phyloP scores from a whole-genome alignment of 2,888 invertebrate species.

The Elegia similella region DNA sequence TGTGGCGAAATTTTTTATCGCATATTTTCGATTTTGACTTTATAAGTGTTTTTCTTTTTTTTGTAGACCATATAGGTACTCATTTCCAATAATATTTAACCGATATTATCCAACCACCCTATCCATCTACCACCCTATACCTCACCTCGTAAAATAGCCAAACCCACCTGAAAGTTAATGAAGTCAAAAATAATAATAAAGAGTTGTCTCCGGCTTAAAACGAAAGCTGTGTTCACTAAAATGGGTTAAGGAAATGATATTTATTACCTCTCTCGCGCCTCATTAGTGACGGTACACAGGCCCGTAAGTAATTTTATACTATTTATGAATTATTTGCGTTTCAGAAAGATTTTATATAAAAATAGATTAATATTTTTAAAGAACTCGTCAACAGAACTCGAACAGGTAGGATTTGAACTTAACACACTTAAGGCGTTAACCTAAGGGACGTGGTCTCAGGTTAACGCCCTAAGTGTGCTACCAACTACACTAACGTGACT shows the following conservation, averaged over 20 bases:
- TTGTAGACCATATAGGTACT: no score
- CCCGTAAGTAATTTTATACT: slow-evolving; percentile 17
- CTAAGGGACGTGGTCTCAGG: no score
- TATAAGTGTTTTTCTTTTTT: no score
- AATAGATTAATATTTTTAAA: no score
- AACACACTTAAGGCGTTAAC: no score
- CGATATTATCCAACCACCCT: neutral
- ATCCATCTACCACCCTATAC: neutral
- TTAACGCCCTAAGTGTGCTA: no score
- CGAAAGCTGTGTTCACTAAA: slow-evolving; percentile 72
- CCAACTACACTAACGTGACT: no score
- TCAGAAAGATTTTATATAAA: no score
- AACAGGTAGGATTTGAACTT: no score
- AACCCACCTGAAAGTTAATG: slow-evolving; percentile 31
- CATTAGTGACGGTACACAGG: slow-evolving; percentile 38
- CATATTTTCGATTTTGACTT: no score
- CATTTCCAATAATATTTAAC: neutral
- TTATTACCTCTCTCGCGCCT: slow-evolving; percentile 50
- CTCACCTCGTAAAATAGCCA: slow-evolving; percentile 5
- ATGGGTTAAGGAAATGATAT: slow-evolving; percentile 75
- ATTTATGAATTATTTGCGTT: slow-evolving; percentile 6
- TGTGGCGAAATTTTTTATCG: no score
- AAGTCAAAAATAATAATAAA: slow-evolving; percentile 63
- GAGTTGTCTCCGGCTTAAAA: slow-evolving; percentile 70
- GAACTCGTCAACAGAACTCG: no score